These are phyloP conservation scores for Riptortus pedestris DNA, from an alignment of 1,140 invertebrate genomes.

Conservation along the genomic window DNA sequence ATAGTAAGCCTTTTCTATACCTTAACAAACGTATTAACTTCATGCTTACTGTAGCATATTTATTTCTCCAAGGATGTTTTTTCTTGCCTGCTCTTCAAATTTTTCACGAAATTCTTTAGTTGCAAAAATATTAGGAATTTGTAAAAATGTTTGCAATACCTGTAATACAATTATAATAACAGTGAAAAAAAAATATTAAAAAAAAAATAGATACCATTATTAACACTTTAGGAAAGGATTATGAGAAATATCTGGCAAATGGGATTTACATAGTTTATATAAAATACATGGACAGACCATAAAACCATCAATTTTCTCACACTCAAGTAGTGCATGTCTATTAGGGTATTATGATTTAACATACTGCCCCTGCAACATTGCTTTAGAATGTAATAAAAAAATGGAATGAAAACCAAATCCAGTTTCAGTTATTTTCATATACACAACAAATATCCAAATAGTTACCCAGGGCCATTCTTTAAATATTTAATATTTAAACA, in stretches of 20 bases:
- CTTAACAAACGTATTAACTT: too few species aligned
- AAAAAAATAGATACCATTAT: conserved; percentile 16
- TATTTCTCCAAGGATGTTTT: conserved; percentile 46
- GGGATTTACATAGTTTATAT: conserved; percentile 23
- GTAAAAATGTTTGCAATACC: conserved; percentile 51
- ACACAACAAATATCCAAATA: too few species aligned
- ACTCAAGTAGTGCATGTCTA: too few species aligned
- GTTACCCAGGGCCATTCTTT: too few species aligned
- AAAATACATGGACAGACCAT: background rate
- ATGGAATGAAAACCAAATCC: too few species aligned
- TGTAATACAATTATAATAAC: conserved; percentile 35
- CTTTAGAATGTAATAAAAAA: too few species aligned
- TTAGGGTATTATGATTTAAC: too few species aligned
- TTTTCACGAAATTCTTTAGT: conserved; percentile 48
- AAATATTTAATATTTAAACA: too few species aligned
- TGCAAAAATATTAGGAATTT: conserved; percentile 55
- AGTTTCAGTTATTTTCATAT: too few species aligned
- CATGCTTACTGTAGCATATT: conserved; percentile 4
- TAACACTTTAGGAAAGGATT: background rate
- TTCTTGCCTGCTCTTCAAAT: conserved; percentile 47
- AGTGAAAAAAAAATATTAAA: conserved; percentile 17
- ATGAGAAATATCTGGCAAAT: background rate
- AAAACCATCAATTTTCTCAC: too few species aligned
- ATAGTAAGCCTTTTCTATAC: too few species aligned
- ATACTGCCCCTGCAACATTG: too few species aligned